Evolutionary conservation across 2,888 invertebrate genomes (phyloP).

Genomic region (Spilarctia lutea): DNA sequence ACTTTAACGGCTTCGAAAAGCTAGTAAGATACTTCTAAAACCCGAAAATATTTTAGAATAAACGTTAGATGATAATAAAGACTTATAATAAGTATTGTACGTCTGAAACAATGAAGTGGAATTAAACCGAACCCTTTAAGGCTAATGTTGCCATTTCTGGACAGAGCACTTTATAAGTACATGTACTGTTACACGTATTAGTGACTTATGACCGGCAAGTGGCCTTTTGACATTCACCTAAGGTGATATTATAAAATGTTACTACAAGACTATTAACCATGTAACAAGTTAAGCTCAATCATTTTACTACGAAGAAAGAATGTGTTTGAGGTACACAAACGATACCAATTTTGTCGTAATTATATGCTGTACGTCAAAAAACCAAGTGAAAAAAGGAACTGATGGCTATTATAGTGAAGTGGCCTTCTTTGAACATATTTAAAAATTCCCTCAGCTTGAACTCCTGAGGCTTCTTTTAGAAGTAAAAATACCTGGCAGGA

Average conservation of each 20-base stretch:
- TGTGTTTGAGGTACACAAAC: background rate
- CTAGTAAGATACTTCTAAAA: too few species aligned
- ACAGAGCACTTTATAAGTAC: background rate
- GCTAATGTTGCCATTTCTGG: slow-evolving; percentile 10
- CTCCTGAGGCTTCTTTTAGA: too few species aligned
- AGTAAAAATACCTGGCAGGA: too few species aligned
- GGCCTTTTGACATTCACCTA: slow-evolving; percentile 10
- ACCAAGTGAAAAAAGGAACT: too few species aligned
- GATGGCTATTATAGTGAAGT: too few species aligned
- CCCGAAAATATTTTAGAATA: background rate
- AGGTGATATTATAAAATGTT: slow-evolving; percentile 2
- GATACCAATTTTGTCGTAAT: background rate
- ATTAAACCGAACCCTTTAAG: slow-evolving; percentile 11
- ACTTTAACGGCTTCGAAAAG: background rate
- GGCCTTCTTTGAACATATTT: too few species aligned
- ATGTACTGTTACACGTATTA: slow-evolving; percentile 11
- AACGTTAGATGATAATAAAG: background rate
- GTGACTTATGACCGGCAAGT: slow-evolving; percentile 5
- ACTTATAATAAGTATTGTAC: background rate
- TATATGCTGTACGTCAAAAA: slow-evolving; percentile 4
- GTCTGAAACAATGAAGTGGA: background rate
- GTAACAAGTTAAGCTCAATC: background rate
- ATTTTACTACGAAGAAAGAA: background rate
- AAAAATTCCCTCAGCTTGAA: too few species aligned
- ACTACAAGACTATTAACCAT: background rate